Evolutionary conservation across 2,888 invertebrate species (phyloP), one percentile per base, ranked within the genome.

Genomic region (Dromius quadrimaculatus): DNA sequence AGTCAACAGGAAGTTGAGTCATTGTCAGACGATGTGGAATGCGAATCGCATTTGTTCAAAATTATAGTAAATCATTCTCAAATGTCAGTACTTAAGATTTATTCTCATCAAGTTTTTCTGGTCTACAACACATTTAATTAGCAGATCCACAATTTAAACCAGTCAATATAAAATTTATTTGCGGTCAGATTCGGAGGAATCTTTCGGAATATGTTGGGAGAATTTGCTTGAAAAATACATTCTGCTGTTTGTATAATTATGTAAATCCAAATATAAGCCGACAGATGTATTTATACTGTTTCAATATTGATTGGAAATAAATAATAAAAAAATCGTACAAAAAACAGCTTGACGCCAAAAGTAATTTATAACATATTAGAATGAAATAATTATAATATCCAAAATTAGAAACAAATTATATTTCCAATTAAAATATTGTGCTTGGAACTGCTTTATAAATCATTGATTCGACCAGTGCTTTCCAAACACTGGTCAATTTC

Each of bases 41-140:
- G 22, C 13, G 38, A 62, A 38, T 41, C 22, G 41, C 13, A 23
- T 2, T 13, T 15, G 5, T 22, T 22, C 20, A 34, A 61, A 62
- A 62, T 62, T 62, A 59, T 59, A 59, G 59, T 20, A 59, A 59
- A 59, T 19, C 36, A 41, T 41, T 20, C 4, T 41, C 41, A 62
- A 62, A 62, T 62, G 62, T 41, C 62, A 62, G 62, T 41, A 8
- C n/a, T 9, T n/a, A n/a, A 62, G 62, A 62, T 62, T 62, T 62
- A 62, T 62, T 22, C 22, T 13, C 41, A 62, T 62, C 62, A 62
- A n/a, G 6, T 41, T 41, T 4, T 15, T 23, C 13, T 62, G 2
- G 17, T 59, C 9, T n/a, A 17, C 15, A 34, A 15, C 22, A 28
- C 23, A 41, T 8, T 20, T 62, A 62, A 62, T 41, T 20, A 62